Evolutionary conservation across 2,797 vertebrate genomes (phyloP), one percentile per base, ranked within the genome.

Genomic region (Anolis apletophallus): DNA sequence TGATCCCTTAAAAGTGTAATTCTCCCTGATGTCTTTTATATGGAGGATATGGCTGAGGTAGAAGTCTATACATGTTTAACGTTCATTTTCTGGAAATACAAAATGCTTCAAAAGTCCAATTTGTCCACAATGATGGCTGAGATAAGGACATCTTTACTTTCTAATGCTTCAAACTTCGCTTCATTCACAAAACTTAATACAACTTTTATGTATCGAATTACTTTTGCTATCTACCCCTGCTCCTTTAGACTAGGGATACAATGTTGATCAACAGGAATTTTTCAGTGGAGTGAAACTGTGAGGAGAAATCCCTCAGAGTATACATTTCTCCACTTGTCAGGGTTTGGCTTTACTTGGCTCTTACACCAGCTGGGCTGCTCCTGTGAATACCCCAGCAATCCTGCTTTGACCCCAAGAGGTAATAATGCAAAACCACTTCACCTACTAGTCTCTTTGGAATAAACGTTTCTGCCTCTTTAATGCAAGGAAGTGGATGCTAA

Each of bases 391-490:
- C 12, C 32, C n/a, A 16, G 36, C 36, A 80, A 50, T 32, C 36
- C 11, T 76, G 21, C 29, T 40, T 76, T 81, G 77, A 64, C 10
- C 46, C 46, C 54, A 80, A 69, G 75, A 61, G 55, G 23, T 52
- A 50, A 68, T 21, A 50, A 68, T 21, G 29, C 29, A 21, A 26
- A 75, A 59, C 29, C 1, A 17, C 34, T 17, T 32, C 46, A 10
- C 26, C 57, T 69, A 11, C 26, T 59, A 29, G 67, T 61, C 29
- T 9, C 84, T 73, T 77, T 34, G 36, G 32, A 61, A 83, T 54
- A 21, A 81, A 72, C 21, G 40, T 71, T 21, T 83, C 11, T 61
- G 17, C 34, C 67, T 81, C 7, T 87, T 84, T 74, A 81, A 73
- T 82, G 11, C 1, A n/a, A 68, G 69, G 81, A 83, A 36, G 32